A percentile compares a stretch with the other conserved stretches of the same genome.
These are phyloP conservation scores for Saturnia pavonia DNA, from an alignment of 2,888 invertebrate species.

Conservation along the genomic window DNA sequence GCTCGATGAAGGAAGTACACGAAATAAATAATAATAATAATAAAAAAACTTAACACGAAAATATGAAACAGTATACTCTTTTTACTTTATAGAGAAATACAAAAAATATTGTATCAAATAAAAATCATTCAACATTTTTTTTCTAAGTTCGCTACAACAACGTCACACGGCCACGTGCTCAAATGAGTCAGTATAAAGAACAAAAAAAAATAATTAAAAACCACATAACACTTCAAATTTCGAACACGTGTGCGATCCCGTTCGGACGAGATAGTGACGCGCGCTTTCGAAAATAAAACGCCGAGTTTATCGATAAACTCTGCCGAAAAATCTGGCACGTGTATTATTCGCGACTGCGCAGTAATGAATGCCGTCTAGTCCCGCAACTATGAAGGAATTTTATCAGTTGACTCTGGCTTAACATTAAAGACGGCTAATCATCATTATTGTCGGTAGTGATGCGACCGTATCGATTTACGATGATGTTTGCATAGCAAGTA, in stretches of 20 bases:
- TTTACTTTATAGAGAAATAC: conserved; percentile 10
- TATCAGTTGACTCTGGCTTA: conserved; percentile 19
- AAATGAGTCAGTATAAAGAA: neutral
- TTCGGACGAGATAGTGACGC: neutral
- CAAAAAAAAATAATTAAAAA: neutral
- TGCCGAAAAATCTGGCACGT: conserved; percentile 3
- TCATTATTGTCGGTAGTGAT: conserved; percentile 5
- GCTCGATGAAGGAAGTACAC: neutral
- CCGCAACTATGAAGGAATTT: conserved; percentile 14
- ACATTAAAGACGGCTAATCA: conserved; percentile 6
- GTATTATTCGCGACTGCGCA: conserved; percentile 15
- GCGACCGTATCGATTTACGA: conserved; percentile 1
- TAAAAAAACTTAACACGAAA: conserved; percentile 5
- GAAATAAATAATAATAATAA: too few relatives aligned
- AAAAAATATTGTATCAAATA: conserved; percentile 3
- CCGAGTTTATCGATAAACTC: neutral
- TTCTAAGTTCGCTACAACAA: neutral
- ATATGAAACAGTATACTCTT: neutral
- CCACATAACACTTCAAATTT: neutral
- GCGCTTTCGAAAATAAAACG: conserved; percentile 8
- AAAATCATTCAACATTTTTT: conserved; percentile 7
- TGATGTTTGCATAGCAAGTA: neutral
- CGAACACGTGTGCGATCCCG: neutral
- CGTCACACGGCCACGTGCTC: conserved; percentile 5
- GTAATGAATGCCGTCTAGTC: conserved; percentile 9